Conservation (phyloP, 2,797 vertebrate species). For the Tokudaia tokunoshimensis region DNA sequence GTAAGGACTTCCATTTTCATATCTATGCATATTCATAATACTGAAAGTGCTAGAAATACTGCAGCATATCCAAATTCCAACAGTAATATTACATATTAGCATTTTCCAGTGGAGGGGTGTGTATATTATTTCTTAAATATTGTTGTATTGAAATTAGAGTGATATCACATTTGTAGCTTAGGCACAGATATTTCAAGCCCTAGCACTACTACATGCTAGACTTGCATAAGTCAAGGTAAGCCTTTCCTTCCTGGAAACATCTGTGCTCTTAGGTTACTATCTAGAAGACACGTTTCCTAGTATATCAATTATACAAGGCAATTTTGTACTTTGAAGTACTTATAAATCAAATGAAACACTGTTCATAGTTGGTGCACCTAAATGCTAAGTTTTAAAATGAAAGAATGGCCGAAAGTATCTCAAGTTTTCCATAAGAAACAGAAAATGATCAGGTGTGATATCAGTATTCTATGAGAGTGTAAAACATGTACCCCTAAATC, state of each 20-base stretch:
- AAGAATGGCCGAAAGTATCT: background rate
- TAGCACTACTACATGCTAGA: background rate
- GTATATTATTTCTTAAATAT: background rate
- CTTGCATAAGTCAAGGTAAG: background rate
- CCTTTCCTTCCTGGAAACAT: background rate
- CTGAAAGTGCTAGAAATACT: constrained; percentile 44
- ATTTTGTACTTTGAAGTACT: constrained; percentile 28
- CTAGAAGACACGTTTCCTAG: background rate
- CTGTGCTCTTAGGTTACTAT: background rate
- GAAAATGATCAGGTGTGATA: constrained; percentile 10
- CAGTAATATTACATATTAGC: constrained; percentile 6
- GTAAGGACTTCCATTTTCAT: background rate
- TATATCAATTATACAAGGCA: background rate
- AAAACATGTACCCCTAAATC: constrained; percentile 15
- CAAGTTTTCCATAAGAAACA: background rate
- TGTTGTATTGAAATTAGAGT: background rate
- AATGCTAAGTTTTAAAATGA: constrained; percentile 10
- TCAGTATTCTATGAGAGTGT: background rate
- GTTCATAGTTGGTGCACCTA: background rate
- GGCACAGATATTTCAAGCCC: background rate
- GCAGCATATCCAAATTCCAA: constrained; percentile 54
- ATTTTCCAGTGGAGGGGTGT: background rate
- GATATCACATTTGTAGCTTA: background rate
- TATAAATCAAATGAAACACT: background rate
- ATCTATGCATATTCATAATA: constrained; percentile 12